Evolutionary conservation across 2,113 vertebrate genomes (phyloP).

Genomic region (Agapornis roseicollis): DNA sequence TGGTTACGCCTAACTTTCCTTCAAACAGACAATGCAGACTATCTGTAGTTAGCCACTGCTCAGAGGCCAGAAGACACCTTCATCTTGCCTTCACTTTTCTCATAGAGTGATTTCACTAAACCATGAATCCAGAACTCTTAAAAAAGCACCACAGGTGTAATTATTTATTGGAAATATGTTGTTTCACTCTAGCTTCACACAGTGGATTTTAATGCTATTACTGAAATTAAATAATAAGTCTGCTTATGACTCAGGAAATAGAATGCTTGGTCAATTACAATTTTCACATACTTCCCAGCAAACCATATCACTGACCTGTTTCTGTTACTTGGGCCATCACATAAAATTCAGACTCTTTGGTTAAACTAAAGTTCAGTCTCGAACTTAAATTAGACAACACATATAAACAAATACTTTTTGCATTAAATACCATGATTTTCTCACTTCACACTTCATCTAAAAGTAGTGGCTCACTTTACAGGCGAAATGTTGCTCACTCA

Average conservation of each 20-base stretch:
- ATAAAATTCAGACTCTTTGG: not conserved
- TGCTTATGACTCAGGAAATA: not conserved
- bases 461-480: not conserved
- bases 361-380: not conserved
- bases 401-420: not conserved
- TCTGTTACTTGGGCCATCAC: not conserved
- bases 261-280: not conserved
- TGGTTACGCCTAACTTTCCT: not conserved
- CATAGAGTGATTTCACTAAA: not conserved
- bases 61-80: not conserved
- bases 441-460: not conserved
- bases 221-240: not conserved
- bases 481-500: not conserved
- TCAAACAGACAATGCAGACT: fast-evolving
- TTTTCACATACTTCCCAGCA: not conserved
- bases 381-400: not conserved
- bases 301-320: not conserved
- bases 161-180: not conserved
- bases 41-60: not conserved
- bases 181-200: not conserved
- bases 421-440: not conserved
- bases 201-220: not conserved
- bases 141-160: not conserved
- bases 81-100: not conserved
- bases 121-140: not conserved